A percentile compares a stretch with the other conserved stretches of the same genome.
These are phyloP conservation scores for Trilocha varians DNA, from an alignment of 2,888 invertebrate species.

Conservation along the genomic window DNA sequence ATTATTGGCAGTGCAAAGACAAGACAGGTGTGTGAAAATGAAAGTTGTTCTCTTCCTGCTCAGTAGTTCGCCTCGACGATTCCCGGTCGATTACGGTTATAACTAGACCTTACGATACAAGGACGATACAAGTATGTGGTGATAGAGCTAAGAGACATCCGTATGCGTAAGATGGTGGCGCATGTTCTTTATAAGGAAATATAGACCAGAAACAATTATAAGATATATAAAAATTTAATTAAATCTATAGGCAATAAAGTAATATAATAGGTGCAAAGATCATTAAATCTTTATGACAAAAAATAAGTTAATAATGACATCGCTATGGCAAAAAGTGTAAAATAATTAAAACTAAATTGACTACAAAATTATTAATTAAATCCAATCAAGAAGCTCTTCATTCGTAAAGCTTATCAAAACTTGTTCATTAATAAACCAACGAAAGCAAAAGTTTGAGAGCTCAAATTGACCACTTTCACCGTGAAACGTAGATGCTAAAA, in stretches of 20 bases:
- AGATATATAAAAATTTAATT: not conserved
- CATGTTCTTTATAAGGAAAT: not conserved
- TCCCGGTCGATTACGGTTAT: slow-evolving; percentile 4
- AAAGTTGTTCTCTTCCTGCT: slow-evolving; percentile 73
- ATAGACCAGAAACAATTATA: not conserved
- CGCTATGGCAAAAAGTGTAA: not conserved
- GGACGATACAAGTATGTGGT: slow-evolving; percentile 21
- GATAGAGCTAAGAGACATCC: not conserved
- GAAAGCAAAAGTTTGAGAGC: slow-evolving; percentile 59
- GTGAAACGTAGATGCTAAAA: slow-evolving; percentile 51
- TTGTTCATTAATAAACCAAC: slow-evolving; percentile 12
- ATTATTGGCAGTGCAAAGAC: slow-evolving; percentile 38
- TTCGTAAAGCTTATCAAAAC: slow-evolving; percentile 17
- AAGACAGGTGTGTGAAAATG: slow-evolving; percentile 70
- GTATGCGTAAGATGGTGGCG: not conserved
- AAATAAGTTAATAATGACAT: not conserved
- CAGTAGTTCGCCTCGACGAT: slow-evolving; percentile 52
- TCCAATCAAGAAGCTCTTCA: not conserved
- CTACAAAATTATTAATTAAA: not conserved
- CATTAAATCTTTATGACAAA: too few species aligned
- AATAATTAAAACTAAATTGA: not conserved
- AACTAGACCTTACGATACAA: slow-evolving; percentile 15
- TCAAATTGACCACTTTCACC: slow-evolving; percentile 61
- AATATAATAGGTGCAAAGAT: too few species aligned
- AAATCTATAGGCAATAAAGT: too few species aligned